Conservation (phyloP, 2,888 invertebrate genomes). For the Elegia similella region DNA sequence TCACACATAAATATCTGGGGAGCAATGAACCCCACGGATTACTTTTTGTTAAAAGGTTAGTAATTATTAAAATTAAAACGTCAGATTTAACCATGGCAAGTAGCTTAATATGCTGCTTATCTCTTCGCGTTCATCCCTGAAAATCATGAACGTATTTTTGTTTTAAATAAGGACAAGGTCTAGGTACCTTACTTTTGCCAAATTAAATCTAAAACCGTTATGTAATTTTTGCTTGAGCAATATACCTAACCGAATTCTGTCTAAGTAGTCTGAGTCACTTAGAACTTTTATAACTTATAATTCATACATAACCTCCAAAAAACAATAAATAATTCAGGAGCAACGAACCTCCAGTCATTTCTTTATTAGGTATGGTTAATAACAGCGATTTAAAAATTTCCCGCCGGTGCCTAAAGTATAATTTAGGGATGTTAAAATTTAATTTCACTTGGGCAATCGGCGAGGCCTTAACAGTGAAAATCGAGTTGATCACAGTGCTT, state of each 20-base stretch:
- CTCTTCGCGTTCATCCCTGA: too few species aligned
- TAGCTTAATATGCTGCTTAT: too few species aligned
- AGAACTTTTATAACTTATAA: too few species aligned
- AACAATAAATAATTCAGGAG: slow-evolving; percentile 46
- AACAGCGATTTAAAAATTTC: slow-evolving; percentile 10
- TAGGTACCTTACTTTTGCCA: too few species aligned
- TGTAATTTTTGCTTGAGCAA: too few species aligned
- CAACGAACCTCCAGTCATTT: slow-evolving; percentile 46
- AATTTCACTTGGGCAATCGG: not conserved
- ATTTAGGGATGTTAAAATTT: not conserved
- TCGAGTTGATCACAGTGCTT: too few species aligned
- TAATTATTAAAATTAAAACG: not conserved
- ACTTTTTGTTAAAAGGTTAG: not conserved
- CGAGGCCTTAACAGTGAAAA: not conserved
- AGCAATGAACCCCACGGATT: slow-evolving; percentile 44
- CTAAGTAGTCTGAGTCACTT: too few species aligned
- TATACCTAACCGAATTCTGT: too few species aligned
- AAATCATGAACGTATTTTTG: too few species aligned
- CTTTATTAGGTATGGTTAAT: slow-evolving; percentile 31
- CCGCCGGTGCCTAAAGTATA: not conserved
- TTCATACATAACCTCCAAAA: not conserved
- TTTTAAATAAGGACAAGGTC: too few species aligned
- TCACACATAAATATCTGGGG: slow-evolving; percentile 44
- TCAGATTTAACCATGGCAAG: not conserved
- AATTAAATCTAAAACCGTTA: too few species aligned